Evolutionary conservation across 2,797 vertebrate genomes (phyloP).

Genomic region (Tapera naevia): DNA sequence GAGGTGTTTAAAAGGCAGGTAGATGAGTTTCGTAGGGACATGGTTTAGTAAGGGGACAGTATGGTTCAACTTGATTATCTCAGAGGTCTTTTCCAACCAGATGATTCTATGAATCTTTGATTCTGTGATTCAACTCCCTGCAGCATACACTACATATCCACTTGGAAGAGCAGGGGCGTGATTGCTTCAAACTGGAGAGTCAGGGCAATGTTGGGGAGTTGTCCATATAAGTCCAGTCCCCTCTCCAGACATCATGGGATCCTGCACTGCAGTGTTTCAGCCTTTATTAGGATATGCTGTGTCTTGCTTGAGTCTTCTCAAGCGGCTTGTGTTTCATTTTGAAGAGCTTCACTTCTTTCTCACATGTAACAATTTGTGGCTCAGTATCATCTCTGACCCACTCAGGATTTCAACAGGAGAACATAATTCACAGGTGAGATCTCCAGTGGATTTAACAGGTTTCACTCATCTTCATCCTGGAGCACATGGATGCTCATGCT

Average conservation of each 20-base stretch:
- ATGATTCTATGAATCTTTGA: no score
- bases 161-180: neutral
- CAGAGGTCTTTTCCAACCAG: no score
- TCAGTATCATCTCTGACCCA: neutral
- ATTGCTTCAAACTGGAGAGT: neutral
- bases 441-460: neutral
- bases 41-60: no score
- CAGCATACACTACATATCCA: neutral
- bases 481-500: neutral
- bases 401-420: neutral
- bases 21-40: no score
- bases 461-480: neutral
- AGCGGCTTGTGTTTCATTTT: neutral
- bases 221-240: neutral
- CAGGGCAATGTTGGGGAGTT: neutral
- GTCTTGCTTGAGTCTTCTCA: neutral
- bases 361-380: neutral
- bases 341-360: neutral
- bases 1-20: no score
- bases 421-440: neutral
- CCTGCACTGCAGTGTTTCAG: neutral
- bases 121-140: neutral
- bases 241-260: neutral
- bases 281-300: accelerated
- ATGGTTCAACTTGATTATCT: no score